These are phyloP conservation scores for Scaptomyza caliginosa DNA, from an alignment of 2,888 invertebrate species.

Conservation along the genomic window DNA sequence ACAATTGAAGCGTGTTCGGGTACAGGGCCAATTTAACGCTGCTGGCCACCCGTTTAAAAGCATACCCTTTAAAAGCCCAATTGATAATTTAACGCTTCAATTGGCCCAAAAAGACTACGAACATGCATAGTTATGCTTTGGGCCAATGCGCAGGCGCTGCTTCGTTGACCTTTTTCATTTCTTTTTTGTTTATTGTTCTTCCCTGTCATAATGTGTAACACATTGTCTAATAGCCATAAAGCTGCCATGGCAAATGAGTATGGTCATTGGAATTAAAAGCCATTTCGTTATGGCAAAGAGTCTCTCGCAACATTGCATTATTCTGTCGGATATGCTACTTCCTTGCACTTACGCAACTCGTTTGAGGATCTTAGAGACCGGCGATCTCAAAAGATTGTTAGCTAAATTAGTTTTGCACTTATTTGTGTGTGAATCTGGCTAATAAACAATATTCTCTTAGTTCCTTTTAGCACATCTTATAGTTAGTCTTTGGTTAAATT, in stretches of 20 bases:
- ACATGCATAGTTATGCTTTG: constrained; percentile 25
- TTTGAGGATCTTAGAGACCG: background rate
- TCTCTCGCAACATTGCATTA: background rate
- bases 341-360: background rate
- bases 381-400: background rate
- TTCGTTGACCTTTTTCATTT: constrained; percentile 10
- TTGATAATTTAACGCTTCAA: constrained; percentile 81
- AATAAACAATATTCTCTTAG: too few species aligned
- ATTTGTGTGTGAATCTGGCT: too few species aligned
- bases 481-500: background rate
- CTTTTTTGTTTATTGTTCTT: background rate
- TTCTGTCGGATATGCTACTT: constrained; percentile 6
- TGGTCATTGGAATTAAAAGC: constrained; percentile 75
- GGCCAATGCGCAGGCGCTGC: constrained; percentile 49
- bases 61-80: constrained; percentile 56
- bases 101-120: constrained; percentile 49
- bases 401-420: background rate
- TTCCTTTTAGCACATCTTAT: background rate
- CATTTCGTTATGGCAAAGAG: constrained; percentile 34
- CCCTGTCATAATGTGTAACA: constrained; percentile 68
- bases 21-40: constrained; percentile 75
- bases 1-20: constrained; percentile 71
- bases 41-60: constrained; percentile 62
- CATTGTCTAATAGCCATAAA: constrained; percentile 47
- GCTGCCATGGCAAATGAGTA: constrained; percentile 29